phyloP scores from a whole-genome alignment of 30 jellyfish, hydroid and myxozoan species.

The Aurelia coerulea region DNA sequence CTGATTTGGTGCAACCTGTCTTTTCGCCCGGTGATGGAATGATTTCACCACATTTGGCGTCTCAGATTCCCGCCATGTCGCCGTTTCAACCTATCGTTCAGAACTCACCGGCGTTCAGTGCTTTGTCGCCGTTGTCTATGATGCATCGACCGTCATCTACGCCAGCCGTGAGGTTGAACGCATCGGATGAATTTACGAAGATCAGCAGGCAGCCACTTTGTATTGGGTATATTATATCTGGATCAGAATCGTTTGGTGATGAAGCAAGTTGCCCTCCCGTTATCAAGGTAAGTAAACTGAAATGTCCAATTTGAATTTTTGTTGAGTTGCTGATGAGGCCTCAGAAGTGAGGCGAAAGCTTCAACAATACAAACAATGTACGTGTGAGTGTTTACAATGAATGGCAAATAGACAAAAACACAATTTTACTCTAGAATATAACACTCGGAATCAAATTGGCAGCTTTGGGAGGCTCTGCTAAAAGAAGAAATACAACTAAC shows the following conservation, averaged over 20 bases:
- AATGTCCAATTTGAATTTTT: no score
- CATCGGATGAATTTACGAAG: conserved; percentile 36
- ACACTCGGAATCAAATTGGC: no score
- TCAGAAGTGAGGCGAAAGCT: no score
- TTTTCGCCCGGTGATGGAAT: conserved; percentile 74
- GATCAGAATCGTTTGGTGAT: conserved; percentile 1
- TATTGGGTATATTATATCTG: conserved; percentile 62
- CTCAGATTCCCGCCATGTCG: conserved; percentile 69
- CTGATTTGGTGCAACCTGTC: conserved; percentile 73
- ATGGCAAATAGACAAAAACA: no score
- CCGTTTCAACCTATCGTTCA: conserved; percentile 87
- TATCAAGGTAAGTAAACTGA: neutral
- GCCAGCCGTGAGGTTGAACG: neutral
- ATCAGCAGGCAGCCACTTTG: conserved; percentile 58
- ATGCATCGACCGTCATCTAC: conserved; percentile 65
- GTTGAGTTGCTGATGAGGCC: no score
- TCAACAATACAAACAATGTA: no score
- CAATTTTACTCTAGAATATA: no score
- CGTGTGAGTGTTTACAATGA: no score
- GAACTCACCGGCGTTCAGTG: conserved; percentile 59
- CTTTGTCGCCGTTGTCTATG: conserved; percentile 55
- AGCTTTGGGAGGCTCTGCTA: no score
- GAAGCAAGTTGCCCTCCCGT: conserved; percentile 24
- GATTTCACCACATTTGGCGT: conserved; percentile 43
- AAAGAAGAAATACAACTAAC: no score